Evolutionary conservation across 2,888 invertebrate genomes (phyloP), one percentile per base, ranked within the genome.

Genomic region (Liposcelis brunnea): DNA sequence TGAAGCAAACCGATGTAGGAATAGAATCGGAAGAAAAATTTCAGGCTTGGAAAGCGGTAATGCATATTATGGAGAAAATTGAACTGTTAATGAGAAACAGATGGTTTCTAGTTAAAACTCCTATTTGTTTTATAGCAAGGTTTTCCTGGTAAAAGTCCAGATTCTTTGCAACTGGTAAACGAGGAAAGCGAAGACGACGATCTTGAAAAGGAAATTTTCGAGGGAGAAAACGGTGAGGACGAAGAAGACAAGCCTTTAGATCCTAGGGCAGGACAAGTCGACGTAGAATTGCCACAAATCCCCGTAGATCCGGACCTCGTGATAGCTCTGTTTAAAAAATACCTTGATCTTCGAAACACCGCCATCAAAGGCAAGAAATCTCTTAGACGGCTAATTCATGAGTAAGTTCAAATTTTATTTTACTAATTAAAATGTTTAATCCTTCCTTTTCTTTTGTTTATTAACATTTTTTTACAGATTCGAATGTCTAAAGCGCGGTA

Each of bases 221-320:
- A 71, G 54, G 72, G 67, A 53, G 71, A 69, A 49, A 44, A 43
- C 10, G 21, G n/a, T n/a, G n/a, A 45, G 8, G 43, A 40, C n/a
- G 40, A 19, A 21, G 46, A 52, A 31, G 49, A 38, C 31, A 38
- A 18, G 5, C 44, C 47, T 15, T 56, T 78, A 15, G 89, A 89
- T 68, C 86, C 86, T 0, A 69, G 87, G 40, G 87, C 87, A 2
- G 89, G 87, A 0, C 70, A 72, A 45, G 80, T 86, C 1, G 70
- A 84, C 62, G 84, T 84, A 2, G 66, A 69, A 40, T 69, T 89
- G 51, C 72, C 79, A 0, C 72, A 76, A 51, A 61, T 89, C 44
- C 69, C 72, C 7, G 75, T 84, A 31, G 72, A 80, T 52, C 69
- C 76, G 0, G 56, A 60, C 19, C 57, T 64, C 37, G 60, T 87